Conservation (phyloP, 2,797 vertebrate species). For the Tragopan temminckii region DNA sequence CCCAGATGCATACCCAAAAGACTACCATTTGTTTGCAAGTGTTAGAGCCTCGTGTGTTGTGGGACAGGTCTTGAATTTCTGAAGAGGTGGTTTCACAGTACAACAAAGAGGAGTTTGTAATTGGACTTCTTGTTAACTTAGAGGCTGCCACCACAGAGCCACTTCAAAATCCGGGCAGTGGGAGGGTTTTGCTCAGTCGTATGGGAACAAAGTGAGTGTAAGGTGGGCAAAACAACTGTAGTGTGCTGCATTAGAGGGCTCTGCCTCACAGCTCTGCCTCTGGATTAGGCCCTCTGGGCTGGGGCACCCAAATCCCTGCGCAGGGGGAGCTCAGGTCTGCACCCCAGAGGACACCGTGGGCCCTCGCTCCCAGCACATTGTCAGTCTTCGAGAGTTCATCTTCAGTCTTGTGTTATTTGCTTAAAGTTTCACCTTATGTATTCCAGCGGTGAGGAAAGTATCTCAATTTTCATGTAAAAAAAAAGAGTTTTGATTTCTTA, state of each 20-base stretch:
- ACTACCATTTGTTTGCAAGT: background rate
- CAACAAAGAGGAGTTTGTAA: background rate
- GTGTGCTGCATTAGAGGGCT: background rate
- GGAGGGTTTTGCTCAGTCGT: background rate
- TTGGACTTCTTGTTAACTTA: slow-evolving; percentile 5
- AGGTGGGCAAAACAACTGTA: background rate
- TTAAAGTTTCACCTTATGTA: background rate
- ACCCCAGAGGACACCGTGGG: background rate
- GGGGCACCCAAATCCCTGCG: background rate
- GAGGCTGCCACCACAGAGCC: slow-evolving; percentile 2
- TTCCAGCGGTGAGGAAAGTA: background rate
- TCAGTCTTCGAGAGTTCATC: background rate
- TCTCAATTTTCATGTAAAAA: slow-evolving; percentile 10
- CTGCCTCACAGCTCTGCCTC: background rate
- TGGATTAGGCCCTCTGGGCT: background rate
- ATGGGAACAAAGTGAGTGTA: background rate
- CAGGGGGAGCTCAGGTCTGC: background rate
- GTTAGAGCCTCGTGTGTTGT: background rate
- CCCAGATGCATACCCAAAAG: background rate
- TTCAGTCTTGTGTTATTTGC: background rate
- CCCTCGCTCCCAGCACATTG: background rate
- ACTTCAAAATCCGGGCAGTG: background rate
- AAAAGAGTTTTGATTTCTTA: background rate
- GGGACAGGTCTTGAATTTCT: background rate
- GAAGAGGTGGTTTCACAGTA: background rate